phyloP scores from a whole-genome alignment of 2,888 invertebrate genomes.

The Boloria euphrosyne region DNA sequence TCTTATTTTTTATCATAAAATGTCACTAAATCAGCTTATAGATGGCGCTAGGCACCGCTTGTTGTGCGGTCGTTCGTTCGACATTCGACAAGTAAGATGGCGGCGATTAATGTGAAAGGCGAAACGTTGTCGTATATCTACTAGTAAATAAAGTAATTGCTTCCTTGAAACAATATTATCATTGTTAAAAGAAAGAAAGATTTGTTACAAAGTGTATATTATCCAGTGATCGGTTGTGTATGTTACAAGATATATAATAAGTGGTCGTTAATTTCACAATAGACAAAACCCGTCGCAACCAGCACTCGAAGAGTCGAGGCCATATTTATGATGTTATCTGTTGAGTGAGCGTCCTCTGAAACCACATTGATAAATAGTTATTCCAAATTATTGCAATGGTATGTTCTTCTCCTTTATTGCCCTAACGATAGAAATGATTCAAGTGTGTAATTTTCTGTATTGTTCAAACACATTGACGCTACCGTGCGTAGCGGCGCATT shows the following conservation, averaged over 20 bases:
- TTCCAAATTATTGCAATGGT: constrained; percentile 75
- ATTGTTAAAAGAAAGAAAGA: constrained; percentile 52
- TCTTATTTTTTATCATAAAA: constrained; percentile 5
- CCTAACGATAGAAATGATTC: constrained; percentile 45
- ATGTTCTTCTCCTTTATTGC: constrained; percentile 58
- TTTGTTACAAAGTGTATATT: constrained; percentile 58
- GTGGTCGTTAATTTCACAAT: constrained; percentile 76
- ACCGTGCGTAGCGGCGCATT: constrained; percentile 70
- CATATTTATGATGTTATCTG: constrained; percentile 86
- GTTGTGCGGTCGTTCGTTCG: constrained; percentile 83
- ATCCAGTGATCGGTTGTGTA: constrained; percentile 61
- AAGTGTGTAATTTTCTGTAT: constrained; percentile 56
- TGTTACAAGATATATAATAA: constrained; percentile 57
- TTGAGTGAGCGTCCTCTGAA: constrained; percentile 79
- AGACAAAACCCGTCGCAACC: constrained; percentile 81
- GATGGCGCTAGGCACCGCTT: constrained; percentile 84
- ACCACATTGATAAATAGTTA: constrained; percentile 74
- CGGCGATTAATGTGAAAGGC: constrained; percentile 86
- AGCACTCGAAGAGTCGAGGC: constrained; percentile 80
- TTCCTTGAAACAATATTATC: constrained; percentile 58
- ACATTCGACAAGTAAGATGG: constrained; percentile 83
- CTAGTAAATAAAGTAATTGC: constrained; percentile 78
- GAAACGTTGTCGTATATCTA: constrained; percentile 80
- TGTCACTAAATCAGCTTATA: constrained; percentile 57
- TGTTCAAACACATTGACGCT: constrained; percentile 75